Percentiles rank a stretch among this genome's conserved stretches.
phyloP scores from a whole-genome alignment of 2,888 invertebrate genomes.

The Carpatolechia fugitivella region DNA sequence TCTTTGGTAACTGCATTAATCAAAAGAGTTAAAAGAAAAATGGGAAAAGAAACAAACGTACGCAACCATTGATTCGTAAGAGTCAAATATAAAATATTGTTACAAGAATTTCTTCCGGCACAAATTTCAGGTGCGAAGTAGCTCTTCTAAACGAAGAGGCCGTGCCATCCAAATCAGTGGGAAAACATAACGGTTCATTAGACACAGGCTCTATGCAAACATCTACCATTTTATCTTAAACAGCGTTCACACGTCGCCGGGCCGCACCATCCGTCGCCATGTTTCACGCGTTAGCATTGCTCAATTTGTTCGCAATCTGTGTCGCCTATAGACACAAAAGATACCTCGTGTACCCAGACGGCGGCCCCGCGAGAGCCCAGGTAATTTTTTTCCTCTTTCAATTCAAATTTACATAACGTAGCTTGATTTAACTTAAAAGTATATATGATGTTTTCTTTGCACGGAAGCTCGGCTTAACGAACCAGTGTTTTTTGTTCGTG shows the following conservation, averaged over 20 bases:
- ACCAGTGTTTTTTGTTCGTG: slow-evolving; percentile 67
- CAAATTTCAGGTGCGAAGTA: slow-evolving; percentile 6
- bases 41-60: no score
- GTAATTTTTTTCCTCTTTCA: slow-evolving; percentile 52
- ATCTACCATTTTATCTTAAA: slow-evolving; percentile 61
- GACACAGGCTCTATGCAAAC: slow-evolving; percentile 60
- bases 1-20: no score
- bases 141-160: slow-evolving; percentile 27
- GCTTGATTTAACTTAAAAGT: slow-evolving; percentile 59
- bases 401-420: slow-evolving; percentile 56
- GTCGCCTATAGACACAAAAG: slow-evolving; percentile 63
- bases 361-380: slow-evolving; percentile 80
- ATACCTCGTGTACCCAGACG: slow-evolving; percentile 79
- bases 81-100: neutral
- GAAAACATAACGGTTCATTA: slow-evolving; percentile 79
- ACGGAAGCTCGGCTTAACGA: slow-evolving; percentile 67
- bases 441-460: slow-evolving; percentile 73
- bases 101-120: neutral
- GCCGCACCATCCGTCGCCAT: slow-evolving; percentile 43
- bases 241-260: slow-evolving; percentile 53
- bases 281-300: slow-evolving; percentile 53
- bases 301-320: slow-evolving; percentile 49
- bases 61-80: neutral
- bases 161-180: slow-evolving; percentile 52
- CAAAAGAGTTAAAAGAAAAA: no score